Evolutionary conservation across 92 coral and sea anemone species (phyloP), one percentile per base, ranked within the genome.

Genomic region (Zoanthus sociatus): DNA sequence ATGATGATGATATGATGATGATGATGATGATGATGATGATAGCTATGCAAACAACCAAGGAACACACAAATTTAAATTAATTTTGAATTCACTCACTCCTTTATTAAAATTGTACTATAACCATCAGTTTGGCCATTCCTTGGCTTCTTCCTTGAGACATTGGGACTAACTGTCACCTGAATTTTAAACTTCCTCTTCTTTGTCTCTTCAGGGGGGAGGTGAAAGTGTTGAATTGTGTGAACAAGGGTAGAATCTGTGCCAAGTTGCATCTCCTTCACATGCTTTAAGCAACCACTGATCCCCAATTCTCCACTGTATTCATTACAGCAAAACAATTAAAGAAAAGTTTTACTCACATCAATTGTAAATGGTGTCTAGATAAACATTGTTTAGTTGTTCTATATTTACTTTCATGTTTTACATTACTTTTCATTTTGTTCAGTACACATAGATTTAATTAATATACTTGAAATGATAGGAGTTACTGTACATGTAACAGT

Each of bases 211-310:
- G 79, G 77, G 9, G 87, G 71, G 16, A 94, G 73, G 74, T 94
- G 91, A 4, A 94, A 73, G 73, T 94, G 98, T 18, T 90, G 92
- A 12, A 94, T 78, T 15, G 94, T 83, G 82, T 94, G 95, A 89
- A 86, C 73, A 0, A 91, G 86, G 21, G 82, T 56, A 53, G 89
- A 85, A 37, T 91, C 88, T 21, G 51, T 48, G 31, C 74, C 61
- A 63, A 83, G 67, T 44, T 87, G 87, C 18, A 82, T 68, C 14
- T 92, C 89, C 16, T 89, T 75, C 11, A 84, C 70, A 42, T 92
- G 93, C 50, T 71, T 76, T 45, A 78, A 71, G 55, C 84, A 92
- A 20, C 61, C 63, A 30, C 1, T 20, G 21, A 63, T 17, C n/a
- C 60, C 44, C 64, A 90, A 86, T 14, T 18, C 46, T 56, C 88